Base-by-base conservation (phyloP, 2,888 invertebrate genomes). In the Troides helena region DNA sequence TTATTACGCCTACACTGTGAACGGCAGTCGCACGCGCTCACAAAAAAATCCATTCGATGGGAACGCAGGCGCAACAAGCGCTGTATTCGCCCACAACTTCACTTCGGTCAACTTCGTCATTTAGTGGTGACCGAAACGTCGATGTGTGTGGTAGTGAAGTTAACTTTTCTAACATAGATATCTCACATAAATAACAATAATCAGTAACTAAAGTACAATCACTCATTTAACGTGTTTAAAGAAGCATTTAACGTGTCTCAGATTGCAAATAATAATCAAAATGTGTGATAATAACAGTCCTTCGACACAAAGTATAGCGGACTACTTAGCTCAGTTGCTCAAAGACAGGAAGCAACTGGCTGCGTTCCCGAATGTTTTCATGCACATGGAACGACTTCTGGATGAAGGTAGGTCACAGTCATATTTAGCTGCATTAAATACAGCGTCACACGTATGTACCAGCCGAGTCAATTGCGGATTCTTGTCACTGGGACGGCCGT, bases 271-370 rank as follows among this genome's bases (percentile, higher is more conserved):
- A 80, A 83, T 84, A 88, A 83, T 86, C 88, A 93, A 87, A 88
- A 93, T 93, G 93, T 92, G 93, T 90, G 93, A 93, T 88, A 90
- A 87, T 88, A 92, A 85, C 88, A 92, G 85, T 90, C 94, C 95
- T 84, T 97, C 96, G 90, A 98, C 98, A 93, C 98, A 98, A 93
- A 98, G 98, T 94, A 97, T 98, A 94, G 98, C 99, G 94, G 99
- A 99, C 95, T 99, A 99, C 95, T 95, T 99, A 95, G 99, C 99
- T 91, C 99, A 99, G 95, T 96, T 99, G 94, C 95, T 99, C 91
- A 99, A 99, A 95, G 99, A 99, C 95, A 98, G 99, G 95, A 99
- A 99, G 95, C 99, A 99, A 95, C 95, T 99, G 92, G 98, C 98
- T 87, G 99, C 99, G 89, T 99, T 99, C 94, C 99, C 99, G 82